phyloP scores from a whole-genome alignment of 2,797 vertebrate genomes.

The Momotus momota region DNA sequence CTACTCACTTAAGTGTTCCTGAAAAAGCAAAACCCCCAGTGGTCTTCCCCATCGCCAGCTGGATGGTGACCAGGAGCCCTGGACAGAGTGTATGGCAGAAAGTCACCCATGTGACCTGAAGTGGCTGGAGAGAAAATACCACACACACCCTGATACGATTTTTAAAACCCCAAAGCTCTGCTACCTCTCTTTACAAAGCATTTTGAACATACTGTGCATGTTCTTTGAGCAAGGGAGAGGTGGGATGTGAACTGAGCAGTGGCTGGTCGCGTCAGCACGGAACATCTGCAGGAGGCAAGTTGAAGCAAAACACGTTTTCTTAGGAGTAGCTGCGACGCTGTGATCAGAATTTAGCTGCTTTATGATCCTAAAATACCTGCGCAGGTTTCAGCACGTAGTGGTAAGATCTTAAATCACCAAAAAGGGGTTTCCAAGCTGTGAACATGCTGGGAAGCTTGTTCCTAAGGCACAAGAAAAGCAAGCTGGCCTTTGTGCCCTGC shows the following conservation, averaged over 20 bases:
- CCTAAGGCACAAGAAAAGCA: neutral
- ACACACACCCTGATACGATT: too few species aligned
- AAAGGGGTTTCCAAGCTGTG: neutral
- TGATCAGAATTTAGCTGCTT: neutral
- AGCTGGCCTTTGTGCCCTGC: neutral
- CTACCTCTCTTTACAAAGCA: neutral
- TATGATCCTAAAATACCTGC: neutral
- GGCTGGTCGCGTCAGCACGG: rapidly evolving
- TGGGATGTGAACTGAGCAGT: neutral
- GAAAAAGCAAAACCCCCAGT: neutral
- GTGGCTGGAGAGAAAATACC: neutral
- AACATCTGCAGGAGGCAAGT: neutral
- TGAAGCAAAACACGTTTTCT: neutral
- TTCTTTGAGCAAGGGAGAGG: neutral
- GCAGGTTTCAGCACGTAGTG: neutral
- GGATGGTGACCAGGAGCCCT: neutral
- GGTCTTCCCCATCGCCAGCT: neutral
- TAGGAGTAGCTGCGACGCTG: neutral
- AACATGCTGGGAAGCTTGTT: neutral
- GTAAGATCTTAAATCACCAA: neutral
- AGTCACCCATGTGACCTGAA: neutral
- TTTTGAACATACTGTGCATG: neutral
- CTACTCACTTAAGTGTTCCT: neutral
- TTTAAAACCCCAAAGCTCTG: neutral
- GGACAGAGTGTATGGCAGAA: neutral